Evolutionary conservation across 2,797 vertebrate genomes (phyloP).

Genomic region (Melopsittacus undulatus): DNA sequence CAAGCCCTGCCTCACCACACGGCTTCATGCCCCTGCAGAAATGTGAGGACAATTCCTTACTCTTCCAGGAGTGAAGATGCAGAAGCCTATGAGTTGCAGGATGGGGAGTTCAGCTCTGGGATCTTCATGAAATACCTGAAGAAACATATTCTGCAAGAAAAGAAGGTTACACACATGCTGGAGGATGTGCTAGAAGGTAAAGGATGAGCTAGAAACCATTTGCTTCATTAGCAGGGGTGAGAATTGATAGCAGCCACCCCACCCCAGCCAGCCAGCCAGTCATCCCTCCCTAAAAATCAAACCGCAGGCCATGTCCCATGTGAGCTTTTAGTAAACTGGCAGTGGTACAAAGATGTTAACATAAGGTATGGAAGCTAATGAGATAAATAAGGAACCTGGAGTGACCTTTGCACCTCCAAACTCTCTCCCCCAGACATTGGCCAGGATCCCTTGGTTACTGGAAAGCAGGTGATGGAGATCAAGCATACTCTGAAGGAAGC

Average conservation of each 20-base stretch:
- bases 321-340: neutral
- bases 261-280: neutral
- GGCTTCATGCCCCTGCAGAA: neutral
- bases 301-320: accelerated
- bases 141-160: conserved; percentile 82
- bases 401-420: neutral
- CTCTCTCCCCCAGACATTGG: conserved; percentile 79
- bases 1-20: neutral
- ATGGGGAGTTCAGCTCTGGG: conserved; percentile 87
- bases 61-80: conserved; percentile 85
- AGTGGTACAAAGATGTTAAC: neutral
- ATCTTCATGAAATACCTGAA: conserved; percentile 93
- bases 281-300: neutral
- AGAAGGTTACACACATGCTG: conserved; percentile 87
- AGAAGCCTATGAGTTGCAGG: conserved; percentile 89
- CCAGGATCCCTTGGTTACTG: conserved; percentile 82
- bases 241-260: neutral
- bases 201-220: neutral
- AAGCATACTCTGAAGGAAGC: conserved; percentile 88
- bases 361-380: neutral
- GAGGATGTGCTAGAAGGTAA: conserved; percentile 90
- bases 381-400: neutral
- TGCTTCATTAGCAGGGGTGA: neutral
- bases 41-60: neutral
- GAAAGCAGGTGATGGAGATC: conserved; percentile 89